Evolutionary conservation across 1,140 invertebrate species (phyloP), one percentile per base, ranked within the genome.

Genomic region (Chionoecetes opilio): DNA sequence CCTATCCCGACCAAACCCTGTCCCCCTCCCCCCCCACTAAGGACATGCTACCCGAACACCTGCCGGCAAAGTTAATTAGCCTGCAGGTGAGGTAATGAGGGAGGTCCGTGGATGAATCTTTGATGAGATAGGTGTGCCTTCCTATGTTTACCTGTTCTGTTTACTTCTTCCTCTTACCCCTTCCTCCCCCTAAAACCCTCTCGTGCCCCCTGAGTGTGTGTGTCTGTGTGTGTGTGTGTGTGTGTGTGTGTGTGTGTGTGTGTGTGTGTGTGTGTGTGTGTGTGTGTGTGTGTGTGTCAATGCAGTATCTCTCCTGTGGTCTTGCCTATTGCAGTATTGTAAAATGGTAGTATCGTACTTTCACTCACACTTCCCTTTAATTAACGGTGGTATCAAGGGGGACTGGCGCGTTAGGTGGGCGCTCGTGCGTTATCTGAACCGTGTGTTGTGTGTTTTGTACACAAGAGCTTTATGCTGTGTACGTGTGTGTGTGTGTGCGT

Each of bases 1-100:
- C 53, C 53, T 75, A 11, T 3, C 3, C 26, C 53, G n/a, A n/a
- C n/a, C n/a, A n/a, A n/a, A 3, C 53, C 21, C 53, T 26, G 8
- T 75, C 63, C 26, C 63, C 8, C 63, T 75, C 63, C 21, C 63
- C n/a, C 63, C 63, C 21, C 63, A 6, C n/a, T n/a, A 75, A 75
- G 63, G 63, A 75, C 63, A 75, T n/a, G 21, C 63, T 75, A 5
- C 11, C 63, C 63, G 63, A 75, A 75, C 63, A 75, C 63, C 63
- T 75, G 63, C 63, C 21, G 63, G 63, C 21, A 75, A 75, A 75
- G 63, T 75, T 75, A 75, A 75, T 75, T 75, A 75, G 63, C 21
- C 63, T 75, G 63, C 63, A 75, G 63, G 63, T 75, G 63, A 75
- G 63, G n/a, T 75, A 75, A 75, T 75, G 63, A 75, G 63, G n/a